A percentile compares a stretch with the other conserved stretches of the same genome.
Conservation (phyloP, 2,797 vertebrate genomes). For the Eulemur mongoz region DNA sequence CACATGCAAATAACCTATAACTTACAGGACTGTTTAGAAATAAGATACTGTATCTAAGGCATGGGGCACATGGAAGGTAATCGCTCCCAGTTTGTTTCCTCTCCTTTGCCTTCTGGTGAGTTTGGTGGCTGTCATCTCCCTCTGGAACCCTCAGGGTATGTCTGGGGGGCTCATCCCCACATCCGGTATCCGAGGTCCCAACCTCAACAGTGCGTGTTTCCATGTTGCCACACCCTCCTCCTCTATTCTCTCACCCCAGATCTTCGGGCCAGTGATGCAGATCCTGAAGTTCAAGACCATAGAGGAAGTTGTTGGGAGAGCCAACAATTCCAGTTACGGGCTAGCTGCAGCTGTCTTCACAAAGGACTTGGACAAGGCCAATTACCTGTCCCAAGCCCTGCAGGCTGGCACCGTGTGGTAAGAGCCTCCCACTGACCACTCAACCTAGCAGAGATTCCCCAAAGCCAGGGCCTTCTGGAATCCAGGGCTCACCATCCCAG, state of each 20-base stretch:
- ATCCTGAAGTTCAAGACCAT: conserved; percentile 95
- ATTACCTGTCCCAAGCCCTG: conserved; percentile 91
- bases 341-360: conserved; percentile 96
- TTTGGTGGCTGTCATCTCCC: not conserved
- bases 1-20: not conserved
- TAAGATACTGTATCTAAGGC: not conserved
- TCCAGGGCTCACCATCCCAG: not conserved
- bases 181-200: not conserved
- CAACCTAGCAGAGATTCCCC: not conserved
- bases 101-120: not conserved
- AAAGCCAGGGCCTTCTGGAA: not conserved
- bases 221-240: rapidly evolving
- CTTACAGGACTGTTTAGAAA: not conserved
- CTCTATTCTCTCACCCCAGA: conserved; percentile 83
- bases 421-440: conserved; percentile 17
- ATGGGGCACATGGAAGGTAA: rapidly evolving
- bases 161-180: not conserved
- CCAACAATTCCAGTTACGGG: conserved; percentile 93
- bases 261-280: conserved; percentile 99
- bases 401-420: conserved; percentile 97
- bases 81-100: not conserved
- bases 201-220: not conserved
- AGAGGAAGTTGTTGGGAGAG: conserved; percentile 94
- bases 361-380: conserved; percentile 93
- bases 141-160: not conserved